Base-by-base conservation (phyloP, 2,113 vertebrate species). In the Eonycteris spelaea region DNA sequence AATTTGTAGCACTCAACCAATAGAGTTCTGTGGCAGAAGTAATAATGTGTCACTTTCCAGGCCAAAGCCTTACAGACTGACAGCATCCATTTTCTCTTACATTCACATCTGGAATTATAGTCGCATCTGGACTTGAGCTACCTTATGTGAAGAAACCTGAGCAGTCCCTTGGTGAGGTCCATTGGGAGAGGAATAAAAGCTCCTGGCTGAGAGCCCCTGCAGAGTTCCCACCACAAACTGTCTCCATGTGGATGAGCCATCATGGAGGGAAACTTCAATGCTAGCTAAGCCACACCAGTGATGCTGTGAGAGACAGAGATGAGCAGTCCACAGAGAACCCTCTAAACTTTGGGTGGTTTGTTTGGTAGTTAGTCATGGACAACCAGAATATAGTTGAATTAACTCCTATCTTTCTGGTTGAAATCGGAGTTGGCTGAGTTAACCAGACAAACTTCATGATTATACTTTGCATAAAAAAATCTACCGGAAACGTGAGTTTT, bases 201-300 rank as follows among this genome's bases (percentile, higher is more conserved):
- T 10, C 45, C 16, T 6, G 28, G 38, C 12, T 67, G 22, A 30
- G 13, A 40, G 24, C 16, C 7, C 30, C 3, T 2, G 48, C 1
- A 3, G 30, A 55, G 28, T 48, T 21, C 10, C 65, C 24, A 21
- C 19, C 7, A 12, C 10, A 71, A 7, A 33, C 18, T 51, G n/a
- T 16, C 21, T 12, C 63, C 35, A 2, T 53, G 5, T 35, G 15
- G 43, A 43, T 38, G 30, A 67, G 22, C 43, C 24, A 1, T 21
- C 11, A 24, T 18, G 16, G 28, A 63, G 88, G 2, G 30, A 33
- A 33, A 0, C 19, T 24, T 24, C 4, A 77, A 0, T 0, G 30
- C 4, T 70, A 19, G 7, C 28, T 38, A 75, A 74, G 40, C n/a
- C 15, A 9, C 3, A 48, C 57, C 4, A 13, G 2, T 16, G 16